Evolutionary conservation across 2,888 invertebrate genomes (phyloP).

Genomic region (Leucoma salicis): DNA sequence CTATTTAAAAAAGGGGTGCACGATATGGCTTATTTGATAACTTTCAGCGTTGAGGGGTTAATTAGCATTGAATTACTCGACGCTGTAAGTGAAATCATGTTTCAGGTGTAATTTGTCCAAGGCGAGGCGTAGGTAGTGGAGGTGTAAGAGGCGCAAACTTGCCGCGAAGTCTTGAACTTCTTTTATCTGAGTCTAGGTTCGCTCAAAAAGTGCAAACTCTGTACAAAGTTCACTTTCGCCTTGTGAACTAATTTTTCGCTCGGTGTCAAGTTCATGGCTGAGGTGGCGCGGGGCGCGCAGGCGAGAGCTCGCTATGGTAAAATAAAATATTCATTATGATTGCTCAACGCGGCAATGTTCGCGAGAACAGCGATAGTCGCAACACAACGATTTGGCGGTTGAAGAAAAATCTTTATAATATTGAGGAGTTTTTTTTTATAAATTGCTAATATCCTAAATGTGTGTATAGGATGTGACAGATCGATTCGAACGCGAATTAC

Average conservation of each 20-base stretch:
- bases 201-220: conserved; percentile 79
- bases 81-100: conserved; percentile 15
- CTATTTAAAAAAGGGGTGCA: conserved; percentile 49
- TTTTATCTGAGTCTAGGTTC: conserved; percentile 77
- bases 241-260: conserved; percentile 81
- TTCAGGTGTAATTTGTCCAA: conserved; percentile 10
- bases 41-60: conserved; percentile 44
- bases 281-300: conserved; percentile 26
- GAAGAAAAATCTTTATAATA: background rate
- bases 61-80: conserved; percentile 44
- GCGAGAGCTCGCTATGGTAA: conserved; percentile 64
- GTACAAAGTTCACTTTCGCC: conserved; percentile 80
- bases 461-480: too few species aligned
- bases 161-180: conserved; percentile 50
- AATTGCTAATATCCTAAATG: too few species aligned
- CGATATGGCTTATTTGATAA: conserved; percentile 44
- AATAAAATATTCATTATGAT: conserved; percentile 83
- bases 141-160: conserved; percentile 30
- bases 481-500: too few species aligned
- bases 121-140: conserved; percentile 13
- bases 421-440: too few species aligned
- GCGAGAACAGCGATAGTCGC: conserved; percentile 52
- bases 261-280: conserved; percentile 80
- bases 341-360: conserved; percentile 73
- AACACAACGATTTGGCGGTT: conserved; percentile 43